phyloP scores from a whole-genome alignment of 2,113 vertebrate genomes.

The Tragulus kanchil region DNA sequence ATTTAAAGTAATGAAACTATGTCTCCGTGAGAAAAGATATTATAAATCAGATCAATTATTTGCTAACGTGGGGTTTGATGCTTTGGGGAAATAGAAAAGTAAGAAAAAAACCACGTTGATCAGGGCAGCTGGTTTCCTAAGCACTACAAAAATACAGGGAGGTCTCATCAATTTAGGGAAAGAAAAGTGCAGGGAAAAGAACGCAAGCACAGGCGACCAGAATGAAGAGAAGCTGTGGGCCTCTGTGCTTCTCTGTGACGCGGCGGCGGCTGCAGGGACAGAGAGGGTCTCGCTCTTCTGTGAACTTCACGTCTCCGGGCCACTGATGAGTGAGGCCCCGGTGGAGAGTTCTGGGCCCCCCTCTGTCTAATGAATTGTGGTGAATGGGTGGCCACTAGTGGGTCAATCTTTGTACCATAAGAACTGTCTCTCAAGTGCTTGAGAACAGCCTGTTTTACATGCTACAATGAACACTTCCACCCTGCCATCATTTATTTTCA shows the following conservation, averaged over 20 bases:
- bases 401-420: not conserved
- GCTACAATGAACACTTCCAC: not conserved
- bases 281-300: not conserved
- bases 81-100: not conserved
- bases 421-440: not conserved
- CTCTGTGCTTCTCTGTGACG: rapidly evolving
- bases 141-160: not conserved
- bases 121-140: not conserved
- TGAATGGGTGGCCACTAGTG: not conserved
- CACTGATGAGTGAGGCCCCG: not conserved
- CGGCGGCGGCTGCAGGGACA: rapidly evolving
- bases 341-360: rapidly evolving
- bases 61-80: not conserved
- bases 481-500: not conserved
- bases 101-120: not conserved
- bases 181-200: not conserved
- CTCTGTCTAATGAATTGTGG: not conserved
- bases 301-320: not conserved
- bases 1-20: not conserved
- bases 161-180: not conserved
- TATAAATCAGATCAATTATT: not conserved
- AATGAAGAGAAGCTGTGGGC: not conserved
- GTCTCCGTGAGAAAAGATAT: not conserved
- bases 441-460: not conserved
- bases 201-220: not conserved